Base-by-base conservation (phyloP, 2,113 vertebrate species). In the Poecile atricapillus region DNA sequence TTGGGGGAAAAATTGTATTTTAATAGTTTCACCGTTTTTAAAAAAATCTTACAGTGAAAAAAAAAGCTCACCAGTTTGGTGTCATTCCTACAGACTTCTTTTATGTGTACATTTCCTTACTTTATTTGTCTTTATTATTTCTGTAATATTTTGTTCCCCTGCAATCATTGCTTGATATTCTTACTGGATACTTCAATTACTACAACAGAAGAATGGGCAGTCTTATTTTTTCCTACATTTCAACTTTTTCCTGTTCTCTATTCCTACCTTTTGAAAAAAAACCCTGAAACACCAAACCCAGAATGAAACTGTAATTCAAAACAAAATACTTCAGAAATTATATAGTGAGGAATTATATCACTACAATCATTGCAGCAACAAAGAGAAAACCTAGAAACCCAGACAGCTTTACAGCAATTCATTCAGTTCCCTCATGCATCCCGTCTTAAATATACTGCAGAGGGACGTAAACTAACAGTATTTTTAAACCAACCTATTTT, bases 1-100 rank as follows among this genome's bases (percentile, higher is more conserved):
- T 9, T 9, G 4, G 7, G 11, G 6, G 15, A 0, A 27, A 59
- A 84, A 25, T 4, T 35, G 14, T 24, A 43, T 7, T 44, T 8
- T 8, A 62, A 59, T 16, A 35, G 11, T 28, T 52, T 14, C 10
- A 28, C 3, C 4, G 6, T 39, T 83, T 70, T 27, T 30, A 1
- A 23, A 68, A 82, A 52, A 47, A 37, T 19, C 11, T 50, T 82
- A 33, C 39, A 49, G 37, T 74, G 12, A 39, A 39, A 39, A 39
- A 37, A 39, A 39, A 39, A 4, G 10, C 53, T 75, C 47, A 89
- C 11, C 41, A 59, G 3, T 76, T 27, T 14, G 33, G 28, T 53
- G 23, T 28, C 35, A 83, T 52, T 71, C 58, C 49, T 55, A 15
- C 1, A 1, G 6, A 4, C 9, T 60, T 53, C 63, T 74, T 58